Conservation (phyloP, 2,113 vertebrate genomes). For the Phrynosoma blainvillii region DNA sequence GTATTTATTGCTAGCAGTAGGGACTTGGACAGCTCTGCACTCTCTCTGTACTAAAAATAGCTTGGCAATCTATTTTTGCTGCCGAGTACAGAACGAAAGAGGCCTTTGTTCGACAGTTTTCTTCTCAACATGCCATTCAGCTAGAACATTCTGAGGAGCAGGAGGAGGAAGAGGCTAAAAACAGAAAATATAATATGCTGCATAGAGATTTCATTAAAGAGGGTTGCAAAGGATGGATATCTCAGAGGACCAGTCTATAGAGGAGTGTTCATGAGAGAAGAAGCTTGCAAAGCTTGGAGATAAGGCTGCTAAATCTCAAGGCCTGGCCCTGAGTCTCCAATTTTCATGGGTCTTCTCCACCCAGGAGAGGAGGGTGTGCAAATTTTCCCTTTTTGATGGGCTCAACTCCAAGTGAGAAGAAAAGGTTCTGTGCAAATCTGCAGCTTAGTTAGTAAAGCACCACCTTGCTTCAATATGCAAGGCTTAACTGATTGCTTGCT, state of each 20-base stretch:
- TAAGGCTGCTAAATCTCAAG: not conserved
- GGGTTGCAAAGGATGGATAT: too few species aligned
- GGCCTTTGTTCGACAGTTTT: not conserved
- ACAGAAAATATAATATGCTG: not conserved
- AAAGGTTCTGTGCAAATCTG: too few species aligned
- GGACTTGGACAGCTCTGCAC: not conserved
- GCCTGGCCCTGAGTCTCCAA: too few species aligned
- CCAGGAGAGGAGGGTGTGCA: too few species aligned
- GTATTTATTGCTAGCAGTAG: not conserved
- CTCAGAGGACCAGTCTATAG: not conserved
- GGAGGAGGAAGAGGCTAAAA: not conserved
- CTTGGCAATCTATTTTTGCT: constrained; percentile 14
- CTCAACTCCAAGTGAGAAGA: too few species aligned
- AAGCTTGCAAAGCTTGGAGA: not conserved
- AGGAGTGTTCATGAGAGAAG: not conserved
- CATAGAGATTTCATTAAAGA: not conserved
- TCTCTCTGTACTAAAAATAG: constrained; percentile 9
- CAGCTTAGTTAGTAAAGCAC: too few species aligned
- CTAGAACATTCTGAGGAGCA: not conserved
- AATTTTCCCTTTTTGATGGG: too few species aligned
- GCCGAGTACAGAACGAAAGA: not conserved
- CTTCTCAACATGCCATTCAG: not conserved
- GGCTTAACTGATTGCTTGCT: too few species aligned
- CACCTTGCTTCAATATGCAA: too few species aligned
- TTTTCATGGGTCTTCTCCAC: too few species aligned